Evolutionary conservation across 2,888 invertebrate species (phyloP).

Genomic region (Cheilosia pagana): DNA sequence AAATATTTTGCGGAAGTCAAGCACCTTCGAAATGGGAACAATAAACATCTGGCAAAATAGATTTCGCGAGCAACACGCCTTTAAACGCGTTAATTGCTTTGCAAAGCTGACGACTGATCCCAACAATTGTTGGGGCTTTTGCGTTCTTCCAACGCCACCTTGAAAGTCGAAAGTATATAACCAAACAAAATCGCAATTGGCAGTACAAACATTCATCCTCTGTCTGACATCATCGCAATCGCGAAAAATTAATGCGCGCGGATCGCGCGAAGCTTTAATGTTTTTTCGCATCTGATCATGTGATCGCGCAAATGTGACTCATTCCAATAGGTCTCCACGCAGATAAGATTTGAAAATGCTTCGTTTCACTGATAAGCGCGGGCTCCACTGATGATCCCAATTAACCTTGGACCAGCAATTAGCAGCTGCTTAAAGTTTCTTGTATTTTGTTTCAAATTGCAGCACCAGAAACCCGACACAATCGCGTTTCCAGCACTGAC

Average conservation of each 20-base stretch:
- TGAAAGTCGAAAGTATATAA: too few relatives aligned
- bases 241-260: constrained; percentile 15
- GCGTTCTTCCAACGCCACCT: constrained; percentile 19
- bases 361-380: constrained; percentile 11
- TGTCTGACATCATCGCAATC: constrained; percentile 70
- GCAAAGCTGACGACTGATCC: constrained; percentile 15
- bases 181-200: constrained; percentile 39
- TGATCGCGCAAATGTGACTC: constrained; percentile 53
- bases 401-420: constrained; percentile 73
- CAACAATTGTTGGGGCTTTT: constrained; percentile 15
- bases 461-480: constrained; percentile 19
- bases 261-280: neutral
- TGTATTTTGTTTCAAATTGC: constrained; percentile 1
- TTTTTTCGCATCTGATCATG: constrained; percentile 51
- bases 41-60: constrained; percentile 28
- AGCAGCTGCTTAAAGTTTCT: constrained; percentile 46
- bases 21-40: neutral
- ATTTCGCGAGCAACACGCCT: constrained; percentile 18
- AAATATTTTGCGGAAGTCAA: neutral
- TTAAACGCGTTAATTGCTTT: constrained; percentile 42
- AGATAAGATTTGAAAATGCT: neutral
- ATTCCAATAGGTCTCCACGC: constrained; percentile 28
- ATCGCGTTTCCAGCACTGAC: constrained; percentile 69
- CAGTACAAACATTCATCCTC: constrained; percentile 47
- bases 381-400: constrained; percentile 51